Base-by-base conservation (phyloP, 2,888 invertebrate species). In the Tiliacea aurago region DNA sequence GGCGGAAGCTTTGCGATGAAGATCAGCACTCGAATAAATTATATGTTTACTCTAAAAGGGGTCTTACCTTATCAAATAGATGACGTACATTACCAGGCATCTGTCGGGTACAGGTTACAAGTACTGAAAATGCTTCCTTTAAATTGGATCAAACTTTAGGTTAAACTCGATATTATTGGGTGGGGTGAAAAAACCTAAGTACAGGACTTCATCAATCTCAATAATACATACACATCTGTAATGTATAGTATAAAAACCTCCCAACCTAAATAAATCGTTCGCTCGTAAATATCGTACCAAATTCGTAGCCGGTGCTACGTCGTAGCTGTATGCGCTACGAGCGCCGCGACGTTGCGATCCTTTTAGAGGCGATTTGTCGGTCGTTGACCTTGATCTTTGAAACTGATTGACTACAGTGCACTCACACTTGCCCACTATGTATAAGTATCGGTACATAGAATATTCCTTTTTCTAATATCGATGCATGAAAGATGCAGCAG, bases 231-330 rank as follows among this genome's bases (percentile, higher is more conserved):
- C 11, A 23, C 13, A n/a, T 75, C 45, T 45, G 49, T 45, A n/a
- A n/a, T 45, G 18, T 63, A 33, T 51, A 56, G 15, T 45, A 51
- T 15, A 45, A 41, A 61, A 64, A 58, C 20, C 61, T 43, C 37
- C 43, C 41, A 53, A 67, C 59, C n/a, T 59, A 74, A 61, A 75
- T 75, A 76, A 84, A 84, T 81, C 81, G 55, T 61, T 64, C n/a
- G 55, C 81, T 65, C 76, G 61, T 84, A 84, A 70, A 81, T 71
- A 63, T 77, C 68, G 81, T 85, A 76, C 65, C 65, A 62, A 47
- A 62, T 76, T 84, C 71, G 85, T 81, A 81, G 85, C 55, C 33
- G 65, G 56, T 69, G 78, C 81, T 81, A 81, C 81, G 85, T n/a
- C 85, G 85, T 82, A 81, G 81, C 51, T 66, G 70, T 68, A 55